Conservation (phyloP, 1,140 invertebrate species). For the Temnothorax nylanderi region DNA sequence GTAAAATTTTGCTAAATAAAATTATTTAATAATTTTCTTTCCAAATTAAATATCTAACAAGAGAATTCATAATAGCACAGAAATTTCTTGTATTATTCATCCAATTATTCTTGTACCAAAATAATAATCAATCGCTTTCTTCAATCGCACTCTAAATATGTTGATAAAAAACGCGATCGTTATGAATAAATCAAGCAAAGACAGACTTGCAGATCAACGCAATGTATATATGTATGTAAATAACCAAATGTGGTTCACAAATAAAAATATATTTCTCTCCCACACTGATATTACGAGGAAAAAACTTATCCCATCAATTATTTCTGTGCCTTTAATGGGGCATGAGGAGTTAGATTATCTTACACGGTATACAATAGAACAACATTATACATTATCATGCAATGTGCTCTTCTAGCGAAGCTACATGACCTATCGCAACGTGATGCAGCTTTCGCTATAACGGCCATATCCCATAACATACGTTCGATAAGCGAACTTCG, state of each 20-base stretch:
- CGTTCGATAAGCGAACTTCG: constrained; percentile 27
- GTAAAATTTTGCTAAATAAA: constrained; percentile 9
- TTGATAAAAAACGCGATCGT: background rate
- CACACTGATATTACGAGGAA: background rate
- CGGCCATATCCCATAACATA: constrained; percentile 49
- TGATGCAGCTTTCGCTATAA: constrained; percentile 51
- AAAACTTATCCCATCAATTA: constrained; percentile 3
- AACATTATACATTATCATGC: constrained; percentile 44
- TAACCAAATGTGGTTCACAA: background rate
- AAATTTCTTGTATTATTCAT: background rate
- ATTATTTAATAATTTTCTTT: background rate
- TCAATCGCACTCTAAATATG: background rate
- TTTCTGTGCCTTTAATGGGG: background rate
- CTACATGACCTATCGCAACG: constrained; percentile 62
- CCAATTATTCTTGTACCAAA: background rate
- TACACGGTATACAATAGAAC: constrained; percentile 27
- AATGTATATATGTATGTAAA: background rate
- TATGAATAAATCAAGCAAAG: background rate
- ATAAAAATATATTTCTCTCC: background rate
- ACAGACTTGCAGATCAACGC: background rate
- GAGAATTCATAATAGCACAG: background rate
- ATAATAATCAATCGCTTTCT: background rate
- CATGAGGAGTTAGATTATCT: constrained; percentile 6
- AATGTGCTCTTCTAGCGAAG: constrained; percentile 23
- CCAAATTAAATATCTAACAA: background rate